Conservation (phyloP, 2,113 vertebrate species). For the Eonycteris spelaea region DNA sequence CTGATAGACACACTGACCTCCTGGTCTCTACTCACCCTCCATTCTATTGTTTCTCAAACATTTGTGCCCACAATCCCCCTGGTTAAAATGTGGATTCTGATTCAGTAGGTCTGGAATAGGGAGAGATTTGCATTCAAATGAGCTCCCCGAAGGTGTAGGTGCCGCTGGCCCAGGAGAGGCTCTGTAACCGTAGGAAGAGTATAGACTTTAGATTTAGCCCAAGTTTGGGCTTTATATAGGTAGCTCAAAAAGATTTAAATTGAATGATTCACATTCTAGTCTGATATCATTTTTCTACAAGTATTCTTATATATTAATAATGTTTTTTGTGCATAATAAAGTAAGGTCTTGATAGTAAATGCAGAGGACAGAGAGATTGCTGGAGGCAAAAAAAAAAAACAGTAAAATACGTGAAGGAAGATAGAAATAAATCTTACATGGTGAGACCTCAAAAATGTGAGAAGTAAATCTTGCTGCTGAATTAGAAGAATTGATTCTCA, state of each 20-base stretch:
- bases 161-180: neutral
- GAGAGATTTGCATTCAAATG: neutral
- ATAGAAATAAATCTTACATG: neutral
- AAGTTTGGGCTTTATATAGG: neutral
- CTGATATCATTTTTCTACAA: neutral
- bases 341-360: neutral
- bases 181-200: neutral
- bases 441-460: neutral
- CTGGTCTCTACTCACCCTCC: neutral
- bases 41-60: neutral
- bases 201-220: neutral
- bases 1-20: neutral
- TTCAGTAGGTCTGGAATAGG: neutral
- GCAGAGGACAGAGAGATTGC: neutral
- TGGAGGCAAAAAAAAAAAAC: neutral
- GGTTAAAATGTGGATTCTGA: neutral
- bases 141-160: neutral
- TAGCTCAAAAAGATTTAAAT: neutral
- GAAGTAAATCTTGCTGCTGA: neutral
- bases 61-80: neutral
- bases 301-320: neutral
- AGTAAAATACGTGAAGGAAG: neutral
- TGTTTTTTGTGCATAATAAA: neutral
- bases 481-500: neutral
- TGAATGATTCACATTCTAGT: neutral